Evolutionary conservation across 2,797 vertebrate species (phyloP).

Genomic region (Hozukius guyotensis): DNA sequence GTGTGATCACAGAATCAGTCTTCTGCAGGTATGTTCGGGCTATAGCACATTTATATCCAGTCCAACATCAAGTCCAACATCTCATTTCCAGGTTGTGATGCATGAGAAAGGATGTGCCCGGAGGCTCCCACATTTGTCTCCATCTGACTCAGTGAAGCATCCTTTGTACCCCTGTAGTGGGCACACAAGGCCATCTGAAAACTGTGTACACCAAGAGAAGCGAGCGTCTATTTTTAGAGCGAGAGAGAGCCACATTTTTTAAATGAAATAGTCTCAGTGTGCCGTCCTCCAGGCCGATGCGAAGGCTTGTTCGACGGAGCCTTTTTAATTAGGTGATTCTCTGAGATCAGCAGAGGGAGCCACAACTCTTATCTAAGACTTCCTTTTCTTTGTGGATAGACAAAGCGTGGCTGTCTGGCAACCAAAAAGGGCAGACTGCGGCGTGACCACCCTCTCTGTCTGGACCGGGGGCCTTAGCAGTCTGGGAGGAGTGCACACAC

Average conservation of each 20-base stretch:
- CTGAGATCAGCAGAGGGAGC: slow-evolving; percentile 76
- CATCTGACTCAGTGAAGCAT: slow-evolving; percentile 63
- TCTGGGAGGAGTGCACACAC: slow-evolving; percentile 16
- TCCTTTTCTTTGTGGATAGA: slow-evolving; percentile 53
- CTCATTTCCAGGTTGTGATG: slow-evolving; percentile 60
- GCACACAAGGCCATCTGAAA: slow-evolving; percentile 34
- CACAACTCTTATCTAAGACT: slow-evolving; percentile 64
- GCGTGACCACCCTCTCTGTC: slow-evolving; percentile 41
- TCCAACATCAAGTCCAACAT: slow-evolving; percentile 36
- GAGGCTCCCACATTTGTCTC: slow-evolving; percentile 58
- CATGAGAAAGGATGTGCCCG: slow-evolving; percentile 48
- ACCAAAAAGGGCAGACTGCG: slow-evolving; percentile 42
- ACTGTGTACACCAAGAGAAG: slow-evolving; percentile 34
- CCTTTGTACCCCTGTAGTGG: slow-evolving; percentile 39
- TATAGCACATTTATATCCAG: slow-evolving; percentile 29
- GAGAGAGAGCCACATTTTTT: slow-evolving; percentile 38
- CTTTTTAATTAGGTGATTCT: slow-evolving; percentile 67
- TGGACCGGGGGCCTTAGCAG: slow-evolving; percentile 19
- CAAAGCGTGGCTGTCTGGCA: slow-evolving; percentile 59
- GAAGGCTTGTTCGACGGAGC: slow-evolving; percentile 24
- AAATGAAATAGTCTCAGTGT: slow-evolving; percentile 32
- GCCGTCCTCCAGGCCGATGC: slow-evolving; percentile 31
- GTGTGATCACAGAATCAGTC: slow-evolving; percentile 38
- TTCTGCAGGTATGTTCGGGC: slow-evolving; percentile 42
- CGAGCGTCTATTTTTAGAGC: slow-evolving; percentile 42